Percentiles rank a stretch among this genome's conserved stretches.
Evolutionary conservation across 2,113 vertebrate genomes (phyloP).

Genomic region (Gallinago undulata): DNA sequence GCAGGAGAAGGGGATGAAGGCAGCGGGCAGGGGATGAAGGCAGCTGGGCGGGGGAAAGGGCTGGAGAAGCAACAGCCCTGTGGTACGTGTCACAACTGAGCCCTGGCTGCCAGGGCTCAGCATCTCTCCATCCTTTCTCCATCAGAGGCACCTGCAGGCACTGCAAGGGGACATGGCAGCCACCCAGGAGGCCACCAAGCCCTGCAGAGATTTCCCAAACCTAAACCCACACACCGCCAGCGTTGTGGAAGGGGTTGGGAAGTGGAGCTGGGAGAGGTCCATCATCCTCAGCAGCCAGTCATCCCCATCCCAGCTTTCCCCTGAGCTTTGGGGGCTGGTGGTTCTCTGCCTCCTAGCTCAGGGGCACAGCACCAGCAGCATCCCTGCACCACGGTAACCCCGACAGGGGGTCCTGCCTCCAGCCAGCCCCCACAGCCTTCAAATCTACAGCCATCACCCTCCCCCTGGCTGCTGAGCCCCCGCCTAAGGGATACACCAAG

Average conservation of each 20-base stretch:
- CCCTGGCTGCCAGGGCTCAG: neutral
- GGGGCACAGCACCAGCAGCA: neutral
- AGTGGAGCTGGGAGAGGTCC: accelerated
- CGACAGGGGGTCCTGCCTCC: neutral
- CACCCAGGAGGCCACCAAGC: too few species aligned
- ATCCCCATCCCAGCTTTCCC: accelerated
- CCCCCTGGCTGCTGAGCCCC: accelerated
- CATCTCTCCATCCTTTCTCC: accelerated
- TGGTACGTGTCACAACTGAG: accelerated
- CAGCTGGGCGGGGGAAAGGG: too few species aligned
- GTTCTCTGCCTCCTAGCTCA: accelerated
- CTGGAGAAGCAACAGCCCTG: neutral
- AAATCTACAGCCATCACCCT: neutral
- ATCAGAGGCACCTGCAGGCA: neutral
- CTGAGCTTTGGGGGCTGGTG: neutral
- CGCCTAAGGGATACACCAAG: accelerated
- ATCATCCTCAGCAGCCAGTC: neutral
- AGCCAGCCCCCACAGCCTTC: neutral
- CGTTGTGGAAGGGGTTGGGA: accelerated
- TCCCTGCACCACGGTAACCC: neutral
- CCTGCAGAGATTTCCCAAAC: accelerated
- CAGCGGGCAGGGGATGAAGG: neutral
- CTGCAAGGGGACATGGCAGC: accelerated
- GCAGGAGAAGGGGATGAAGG: neutral
- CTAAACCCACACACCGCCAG: accelerated